These are phyloP conservation scores for Alfaro cultratus DNA, from an alignment of 2,797 vertebrate genomes.

Conservation along the genomic window DNA sequence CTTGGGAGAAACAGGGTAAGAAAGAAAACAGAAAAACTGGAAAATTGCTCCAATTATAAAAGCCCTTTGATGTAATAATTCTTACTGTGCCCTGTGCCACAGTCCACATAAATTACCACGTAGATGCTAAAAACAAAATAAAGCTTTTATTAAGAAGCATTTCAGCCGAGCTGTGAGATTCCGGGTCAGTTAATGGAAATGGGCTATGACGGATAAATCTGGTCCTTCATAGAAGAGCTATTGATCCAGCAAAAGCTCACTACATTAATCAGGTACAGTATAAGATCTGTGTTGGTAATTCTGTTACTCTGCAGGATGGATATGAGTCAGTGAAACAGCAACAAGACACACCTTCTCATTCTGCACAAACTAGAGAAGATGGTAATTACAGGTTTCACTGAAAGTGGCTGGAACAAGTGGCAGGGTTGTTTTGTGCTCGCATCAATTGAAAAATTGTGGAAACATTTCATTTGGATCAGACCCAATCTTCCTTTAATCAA, in stretches of 20 bases:
- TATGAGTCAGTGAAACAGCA: slow-evolving; percentile 31
- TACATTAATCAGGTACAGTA: slow-evolving; percentile 72
- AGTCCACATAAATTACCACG: slow-evolving; percentile 28
- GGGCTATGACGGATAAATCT: slow-evolving; percentile 72
- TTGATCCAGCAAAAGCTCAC: slow-evolving; percentile 75
- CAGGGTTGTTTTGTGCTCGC: not conserved
- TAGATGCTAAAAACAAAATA: slow-evolving; percentile 10
- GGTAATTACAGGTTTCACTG: slow-evolving; percentile 46
- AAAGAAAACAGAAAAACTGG: slow-evolving; percentile 19
- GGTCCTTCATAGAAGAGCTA: slow-evolving; percentile 76
- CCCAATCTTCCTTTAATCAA: not conserved
- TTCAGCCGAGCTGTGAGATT: slow-evolving; percentile 37
- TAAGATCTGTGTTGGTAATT: slow-evolving; percentile 56
- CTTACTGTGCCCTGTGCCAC: slow-evolving; percentile 12
- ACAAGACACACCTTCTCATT: slow-evolving; percentile 34
- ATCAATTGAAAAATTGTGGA: not conserved
- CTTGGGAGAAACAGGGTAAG: slow-evolving; percentile 34
- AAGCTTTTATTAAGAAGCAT: slow-evolving; percentile 9
- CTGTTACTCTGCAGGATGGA: slow-evolving; percentile 47
- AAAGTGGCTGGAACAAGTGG: not conserved
- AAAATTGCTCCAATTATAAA: slow-evolving; percentile 42
- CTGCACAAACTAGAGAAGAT: slow-evolving; percentile 31
- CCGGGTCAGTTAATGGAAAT: slow-evolving; percentile 62
- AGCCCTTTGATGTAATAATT: slow-evolving; percentile 29
- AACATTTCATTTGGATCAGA: not conserved